Conservation (phyloP, 2,888 invertebrate genomes). For the Euphydryas editha region DNA sequence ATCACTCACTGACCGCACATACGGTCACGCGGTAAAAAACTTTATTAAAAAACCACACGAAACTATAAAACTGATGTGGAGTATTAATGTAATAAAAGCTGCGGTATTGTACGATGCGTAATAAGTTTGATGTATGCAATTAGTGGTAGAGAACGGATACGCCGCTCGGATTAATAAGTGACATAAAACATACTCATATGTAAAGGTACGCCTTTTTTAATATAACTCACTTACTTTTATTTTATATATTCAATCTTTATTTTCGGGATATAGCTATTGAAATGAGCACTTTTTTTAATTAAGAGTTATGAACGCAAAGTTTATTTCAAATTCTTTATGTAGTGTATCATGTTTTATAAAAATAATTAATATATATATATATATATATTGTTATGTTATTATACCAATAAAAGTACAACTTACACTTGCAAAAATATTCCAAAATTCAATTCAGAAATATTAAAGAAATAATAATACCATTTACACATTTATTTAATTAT, state of each 20-base stretch:
- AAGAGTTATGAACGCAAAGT: too few relatives aligned
- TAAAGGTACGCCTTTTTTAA: conserved; percentile 29
- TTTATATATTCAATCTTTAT: neutral
- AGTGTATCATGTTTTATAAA: too few relatives aligned
- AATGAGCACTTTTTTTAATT: neutral
- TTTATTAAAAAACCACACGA: conserved; percentile 25
- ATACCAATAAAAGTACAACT: too few relatives aligned
- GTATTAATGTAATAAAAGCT: neutral
- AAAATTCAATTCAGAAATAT: too few relatives aligned
- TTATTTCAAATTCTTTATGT: too few relatives aligned
- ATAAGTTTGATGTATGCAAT: conserved; percentile 27
- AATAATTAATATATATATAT: too few relatives aligned
- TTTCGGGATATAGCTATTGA: neutral
- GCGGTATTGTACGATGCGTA: conserved; percentile 14
- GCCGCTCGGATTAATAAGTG: conserved; percentile 33
- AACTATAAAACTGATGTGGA: conserved; percentile 1
- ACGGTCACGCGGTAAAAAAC: conserved; percentile 35
- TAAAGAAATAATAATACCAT: too few relatives aligned
- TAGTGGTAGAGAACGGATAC: conserved; percentile 20
- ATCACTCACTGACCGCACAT: conserved; percentile 15
- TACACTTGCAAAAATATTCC: too few relatives aligned
- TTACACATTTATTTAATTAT: too few relatives aligned
- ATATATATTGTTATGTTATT: too few relatives aligned
- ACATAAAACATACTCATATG: conserved; percentile 33
- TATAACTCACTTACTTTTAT: conserved; percentile 11